Conservation (phyloP, 2,888 invertebrate genomes). For the Marronus borbonicus region DNA sequence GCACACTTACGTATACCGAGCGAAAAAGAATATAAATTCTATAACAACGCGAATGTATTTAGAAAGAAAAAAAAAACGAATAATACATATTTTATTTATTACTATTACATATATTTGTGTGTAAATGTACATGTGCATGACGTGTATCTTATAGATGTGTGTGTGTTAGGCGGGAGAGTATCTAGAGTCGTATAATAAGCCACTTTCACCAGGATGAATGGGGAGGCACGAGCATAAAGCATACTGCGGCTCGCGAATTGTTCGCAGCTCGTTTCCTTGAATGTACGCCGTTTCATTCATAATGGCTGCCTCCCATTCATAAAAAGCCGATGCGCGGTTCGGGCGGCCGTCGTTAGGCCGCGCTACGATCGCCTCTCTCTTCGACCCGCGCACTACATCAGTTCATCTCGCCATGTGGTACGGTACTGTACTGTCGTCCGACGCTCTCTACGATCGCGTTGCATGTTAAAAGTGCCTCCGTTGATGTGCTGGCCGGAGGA, state of each 20-base stretch:
- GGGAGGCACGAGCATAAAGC: slow-evolving; percentile 59
- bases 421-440: slow-evolving; percentile 53
- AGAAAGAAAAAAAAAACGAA: not conserved
- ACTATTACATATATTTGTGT: slow-evolving; percentile 34
- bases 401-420: slow-evolving; percentile 47
- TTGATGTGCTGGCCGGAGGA: slow-evolving; percentile 4
- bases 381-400: slow-evolving; percentile 50
- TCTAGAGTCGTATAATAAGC: slow-evolving; percentile 54
- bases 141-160: slow-evolving; percentile 18
- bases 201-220: slow-evolving; percentile 64
- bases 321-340: slow-evolving; percentile 76
- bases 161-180: slow-evolving; percentile 55
- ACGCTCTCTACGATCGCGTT: slow-evolving; percentile 56
- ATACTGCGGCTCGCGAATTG: slow-evolving; percentile 61
- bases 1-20: too few species aligned
- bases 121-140: slow-evolving; percentile 38
- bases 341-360: slow-evolving; percentile 63
- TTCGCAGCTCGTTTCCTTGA: slow-evolving; percentile 68
- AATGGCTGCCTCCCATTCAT: slow-evolving; percentile 83
- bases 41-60: not conserved
- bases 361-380: slow-evolving; percentile 63
- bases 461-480: slow-evolving; percentile 35
- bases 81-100: slow-evolving; percentile 14
- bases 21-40: too few species aligned
- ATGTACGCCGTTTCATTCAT: slow-evolving; percentile 78